Evolutionary conservation across 2,797 vertebrate species (phyloP), one percentile per base, ranked within the genome.

Genomic region (Sandelia bainsii): DNA sequence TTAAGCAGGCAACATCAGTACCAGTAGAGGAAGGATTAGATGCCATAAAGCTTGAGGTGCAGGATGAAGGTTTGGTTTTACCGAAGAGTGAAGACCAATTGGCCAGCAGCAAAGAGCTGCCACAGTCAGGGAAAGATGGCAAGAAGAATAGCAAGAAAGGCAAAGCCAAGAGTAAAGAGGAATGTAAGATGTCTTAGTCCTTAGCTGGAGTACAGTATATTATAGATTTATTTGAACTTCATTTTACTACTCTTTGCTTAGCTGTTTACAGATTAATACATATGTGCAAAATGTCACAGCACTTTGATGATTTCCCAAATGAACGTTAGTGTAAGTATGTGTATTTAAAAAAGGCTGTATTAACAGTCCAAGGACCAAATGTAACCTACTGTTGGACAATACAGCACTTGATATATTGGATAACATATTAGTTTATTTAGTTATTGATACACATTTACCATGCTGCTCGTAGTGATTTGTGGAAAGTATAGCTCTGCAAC

Each of bases 81-180:
- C 75, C 76, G 62, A 70, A 67, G 37, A 67, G 48, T 37, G 45
- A 57, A n/a, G 76, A 77, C 25, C 22, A 40, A 9, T 59, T 42
- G 3, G 89, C 63, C 49, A 63, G 62, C 67, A 79, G 54, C 40
- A 91, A 89, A 48, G 95, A 92, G 54, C 12, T 69, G 1, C 72
- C 67, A n/a, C 37, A 64, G 6, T 58, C 86, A 14, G 87, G 72
- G 23, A 93, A 79, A 67, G 86, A 85, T 2, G 61, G 45, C 6
- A 94, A 91, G 80, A 94, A 83, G 70, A 81, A 32, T 32, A 20
- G 48, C 57, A 95, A 90, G 76, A 94, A 79, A 39, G 91, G 91
- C 50, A 96, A 95, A 85, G 90, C 92, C n/a, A 98, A 90, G 85
- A 91, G 86, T 73, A 97, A 95, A 84, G 97, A 98, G 37, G 96